Evolutionary conservation across 2,113 vertebrate genomes (phyloP).

Genomic region (Macheiramphus alcinus): DNA sequence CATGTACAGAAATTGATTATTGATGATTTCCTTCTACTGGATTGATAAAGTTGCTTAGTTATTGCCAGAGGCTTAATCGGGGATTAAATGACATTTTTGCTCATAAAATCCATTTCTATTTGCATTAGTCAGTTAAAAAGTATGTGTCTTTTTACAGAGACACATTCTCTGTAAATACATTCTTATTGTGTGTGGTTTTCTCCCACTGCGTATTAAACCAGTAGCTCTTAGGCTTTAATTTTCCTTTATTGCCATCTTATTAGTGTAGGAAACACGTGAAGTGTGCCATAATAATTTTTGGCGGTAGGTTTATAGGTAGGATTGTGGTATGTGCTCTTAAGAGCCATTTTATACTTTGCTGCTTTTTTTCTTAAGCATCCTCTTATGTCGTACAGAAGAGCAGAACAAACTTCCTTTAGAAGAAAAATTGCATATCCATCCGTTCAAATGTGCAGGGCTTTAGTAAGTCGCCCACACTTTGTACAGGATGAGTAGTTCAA

Average conservation of each 20-base stretch:
- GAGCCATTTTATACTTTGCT: neutral
- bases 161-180: neutral
- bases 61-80: constrained; percentile 62
- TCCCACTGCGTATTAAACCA: neutral
- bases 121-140: constrained; percentile 55
- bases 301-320: neutral
- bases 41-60: constrained; percentile 35
- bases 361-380: neutral
- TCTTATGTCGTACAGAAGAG: neutral
- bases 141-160: neutral
- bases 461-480: neutral
- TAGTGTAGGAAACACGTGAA: neutral
- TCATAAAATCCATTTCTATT: constrained; percentile 66
- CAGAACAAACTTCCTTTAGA: neutral
- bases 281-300: neutral
- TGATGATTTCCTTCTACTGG: constrained; percentile 15
- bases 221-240: neutral
- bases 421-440: neutral
- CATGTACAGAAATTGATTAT: neutral
- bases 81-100: constrained; percentile 60
- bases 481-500: neutral
- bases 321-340: neutral
- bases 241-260: neutral
- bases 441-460: neutral
- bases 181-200: constrained; percentile 16